Evolutionary conservation across 1,140 invertebrate species (phyloP).

Genomic region (Ectropis grisescens): DNA sequence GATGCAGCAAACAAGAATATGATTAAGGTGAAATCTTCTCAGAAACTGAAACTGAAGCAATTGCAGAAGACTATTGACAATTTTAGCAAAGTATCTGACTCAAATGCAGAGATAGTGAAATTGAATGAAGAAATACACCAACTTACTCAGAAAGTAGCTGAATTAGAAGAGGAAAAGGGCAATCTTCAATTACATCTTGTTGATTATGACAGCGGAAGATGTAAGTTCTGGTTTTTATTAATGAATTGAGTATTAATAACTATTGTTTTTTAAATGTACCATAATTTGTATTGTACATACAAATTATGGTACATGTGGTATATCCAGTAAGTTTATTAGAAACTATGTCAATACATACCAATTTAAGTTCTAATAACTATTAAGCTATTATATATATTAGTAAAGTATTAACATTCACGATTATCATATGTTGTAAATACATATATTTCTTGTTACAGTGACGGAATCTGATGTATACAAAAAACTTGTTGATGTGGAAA

Average conservation of each 20-base stretch:
- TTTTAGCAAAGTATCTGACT: constrained; percentile 80
- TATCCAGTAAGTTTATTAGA: no score
- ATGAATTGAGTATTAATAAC: no score
- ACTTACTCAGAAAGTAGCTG: constrained; percentile 83
- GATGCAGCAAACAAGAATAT: constrained; percentile 85
- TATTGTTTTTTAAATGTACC: constrained; percentile 2
- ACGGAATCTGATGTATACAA: constrained; percentile 63
- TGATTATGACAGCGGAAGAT: constrained; percentile 83
- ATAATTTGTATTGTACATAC: no score
- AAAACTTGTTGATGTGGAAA: constrained; percentile 66
- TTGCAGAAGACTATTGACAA: constrained; percentile 85
- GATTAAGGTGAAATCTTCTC: constrained; percentile 86
- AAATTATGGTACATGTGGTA: no score
- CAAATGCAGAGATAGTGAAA: constrained; percentile 76
- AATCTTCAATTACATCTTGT: constrained; percentile 87
- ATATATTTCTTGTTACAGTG: constrained; percentile 47
- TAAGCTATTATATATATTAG: no score
- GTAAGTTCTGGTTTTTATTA: constrained; percentile 67
- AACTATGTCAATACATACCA: no score
- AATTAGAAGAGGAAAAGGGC: constrained; percentile 92
- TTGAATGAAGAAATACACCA: constrained; percentile 72
- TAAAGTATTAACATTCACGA: no score
- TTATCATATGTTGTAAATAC: no score
- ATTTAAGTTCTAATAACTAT: no score
- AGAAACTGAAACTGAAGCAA: constrained; percentile 85